phyloP scores from a whole-genome alignment of 2,797 vertebrate species.

The Poecilia wingei region DNA sequence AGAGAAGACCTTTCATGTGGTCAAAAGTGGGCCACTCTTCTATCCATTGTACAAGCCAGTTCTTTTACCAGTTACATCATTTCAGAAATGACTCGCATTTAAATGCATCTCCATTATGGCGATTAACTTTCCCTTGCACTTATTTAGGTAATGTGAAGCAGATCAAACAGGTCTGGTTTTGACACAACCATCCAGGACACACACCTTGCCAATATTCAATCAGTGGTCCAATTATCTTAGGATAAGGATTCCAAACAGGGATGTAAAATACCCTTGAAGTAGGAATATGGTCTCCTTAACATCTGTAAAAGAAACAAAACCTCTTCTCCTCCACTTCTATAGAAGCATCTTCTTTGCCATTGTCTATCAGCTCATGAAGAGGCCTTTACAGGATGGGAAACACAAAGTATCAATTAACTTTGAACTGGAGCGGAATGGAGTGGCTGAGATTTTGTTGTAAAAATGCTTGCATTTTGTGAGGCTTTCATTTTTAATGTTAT shows the following conservation, averaged over 20 bases:
- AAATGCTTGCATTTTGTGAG: not conserved
- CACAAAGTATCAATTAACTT: not conserved
- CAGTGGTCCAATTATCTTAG: not conserved
- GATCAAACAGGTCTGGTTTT: not conserved
- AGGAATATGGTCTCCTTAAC: not conserved
- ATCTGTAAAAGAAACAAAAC: not conserved
- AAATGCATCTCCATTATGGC: not conserved
- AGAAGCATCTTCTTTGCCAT: not conserved
- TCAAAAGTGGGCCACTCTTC: not conserved
- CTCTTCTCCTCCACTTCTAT: not conserved
- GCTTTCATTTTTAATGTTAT: not conserved
- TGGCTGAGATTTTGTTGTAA: not conserved
- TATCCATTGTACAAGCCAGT: not conserved
- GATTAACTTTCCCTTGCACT: not conserved
- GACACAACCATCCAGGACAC: not conserved
- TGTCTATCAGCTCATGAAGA: not conserved
- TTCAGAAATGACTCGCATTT: not conserved
- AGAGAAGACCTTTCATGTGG: not conserved
- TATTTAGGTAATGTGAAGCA: not conserved
- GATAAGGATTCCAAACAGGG: not conserved
- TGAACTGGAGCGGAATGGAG: not conserved
- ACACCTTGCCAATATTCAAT: constrained; percentile 7
- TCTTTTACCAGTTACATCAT: not conserved
- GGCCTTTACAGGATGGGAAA: not conserved
- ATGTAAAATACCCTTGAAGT: not conserved